Conservation (phyloP, 2,888 invertebrate genomes). For the Epinotia nisella region DNA sequence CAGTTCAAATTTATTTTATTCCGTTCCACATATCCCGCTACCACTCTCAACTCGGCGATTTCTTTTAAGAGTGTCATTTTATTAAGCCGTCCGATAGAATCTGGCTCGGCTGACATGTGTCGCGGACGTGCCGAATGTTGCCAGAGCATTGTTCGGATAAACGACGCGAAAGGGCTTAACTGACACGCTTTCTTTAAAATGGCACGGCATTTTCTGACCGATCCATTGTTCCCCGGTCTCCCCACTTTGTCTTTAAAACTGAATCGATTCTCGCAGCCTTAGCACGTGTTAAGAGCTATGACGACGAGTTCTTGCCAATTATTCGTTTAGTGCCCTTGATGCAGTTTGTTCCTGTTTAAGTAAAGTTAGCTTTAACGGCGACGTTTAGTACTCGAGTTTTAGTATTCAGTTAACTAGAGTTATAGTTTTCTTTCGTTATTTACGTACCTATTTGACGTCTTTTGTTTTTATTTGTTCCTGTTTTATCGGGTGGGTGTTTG, state of each 20-base stretch:
- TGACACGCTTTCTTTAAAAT: neutral
- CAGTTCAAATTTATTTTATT: slow-evolving; percentile 17
- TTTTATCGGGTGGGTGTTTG: no score
- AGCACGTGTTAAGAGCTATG: slow-evolving; percentile 45
- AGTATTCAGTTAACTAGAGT: neutral
- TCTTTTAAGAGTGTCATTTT: slow-evolving; percentile 69
- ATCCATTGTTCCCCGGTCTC: neutral
- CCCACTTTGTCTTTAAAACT: slow-evolving; percentile 32
- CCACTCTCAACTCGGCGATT: slow-evolving; percentile 47
- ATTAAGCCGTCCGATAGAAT: slow-evolving; percentile 74
- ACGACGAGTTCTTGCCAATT: slow-evolving; percentile 49
- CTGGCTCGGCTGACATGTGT: slow-evolving; percentile 75
- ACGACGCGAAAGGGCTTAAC: neutral
- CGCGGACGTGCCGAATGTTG: slow-evolving; percentile 61
- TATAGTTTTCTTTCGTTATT: neutral
- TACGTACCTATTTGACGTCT: neutral
- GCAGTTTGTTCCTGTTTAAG: slow-evolving; percentile 13
- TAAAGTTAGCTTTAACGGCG: neutral
- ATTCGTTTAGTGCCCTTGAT: slow-evolving; percentile 36
- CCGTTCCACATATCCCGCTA: slow-evolving; percentile 16
- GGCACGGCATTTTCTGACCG: slow-evolving; percentile 1
- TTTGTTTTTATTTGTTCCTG: no score
- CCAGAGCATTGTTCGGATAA: slow-evolving; percentile 13
- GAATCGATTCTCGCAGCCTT: slow-evolving; percentile 37
- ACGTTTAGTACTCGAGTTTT: neutral